Evolutionary conservation across 2,888 invertebrate species (phyloP).

Genomic region (Podotricha telesiphe): DNA sequence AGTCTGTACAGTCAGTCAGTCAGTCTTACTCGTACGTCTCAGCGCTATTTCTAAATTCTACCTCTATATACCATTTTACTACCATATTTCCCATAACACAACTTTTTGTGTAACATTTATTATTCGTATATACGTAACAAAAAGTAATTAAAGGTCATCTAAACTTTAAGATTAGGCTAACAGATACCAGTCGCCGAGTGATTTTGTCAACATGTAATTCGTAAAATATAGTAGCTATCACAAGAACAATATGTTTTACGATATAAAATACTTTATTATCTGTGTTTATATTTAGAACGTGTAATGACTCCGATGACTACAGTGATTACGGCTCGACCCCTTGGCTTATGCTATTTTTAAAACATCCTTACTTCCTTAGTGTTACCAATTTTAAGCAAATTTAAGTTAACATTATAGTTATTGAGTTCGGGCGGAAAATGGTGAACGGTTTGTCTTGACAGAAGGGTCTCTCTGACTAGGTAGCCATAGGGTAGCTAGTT

Average conservation of each 20-base stretch:
- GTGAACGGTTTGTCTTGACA: too few relatives aligned
- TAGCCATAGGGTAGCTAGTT: too few relatives aligned
- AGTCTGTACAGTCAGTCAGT: too few relatives aligned
- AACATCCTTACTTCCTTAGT: background rate
- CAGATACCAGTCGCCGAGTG: background rate
- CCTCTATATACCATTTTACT: too few relatives aligned
- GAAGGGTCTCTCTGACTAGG: too few relatives aligned
- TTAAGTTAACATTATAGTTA: background rate
- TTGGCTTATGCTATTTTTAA: background rate
- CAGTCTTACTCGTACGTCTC: too few relatives aligned
- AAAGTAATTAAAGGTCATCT: background rate
- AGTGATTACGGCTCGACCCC: background rate
- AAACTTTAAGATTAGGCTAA: conserved; percentile 6
- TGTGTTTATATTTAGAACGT: conserved; percentile 15
- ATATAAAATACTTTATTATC: background rate
- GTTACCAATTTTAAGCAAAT: background rate
- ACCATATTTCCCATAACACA: too few relatives aligned
- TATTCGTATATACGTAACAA: background rate
- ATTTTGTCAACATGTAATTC: background rate
- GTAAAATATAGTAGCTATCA: background rate
- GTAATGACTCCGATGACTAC: conserved; percentile 6
- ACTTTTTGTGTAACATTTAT: background rate
- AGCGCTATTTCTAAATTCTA: too few relatives aligned
- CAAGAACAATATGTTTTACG: conserved; percentile 4
- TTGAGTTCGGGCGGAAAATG: too few relatives aligned